These are phyloP conservation scores for Istiophorus platypterus DNA, from an alignment of 2,113 vertebrate species.

Conservation along the genomic window DNA sequence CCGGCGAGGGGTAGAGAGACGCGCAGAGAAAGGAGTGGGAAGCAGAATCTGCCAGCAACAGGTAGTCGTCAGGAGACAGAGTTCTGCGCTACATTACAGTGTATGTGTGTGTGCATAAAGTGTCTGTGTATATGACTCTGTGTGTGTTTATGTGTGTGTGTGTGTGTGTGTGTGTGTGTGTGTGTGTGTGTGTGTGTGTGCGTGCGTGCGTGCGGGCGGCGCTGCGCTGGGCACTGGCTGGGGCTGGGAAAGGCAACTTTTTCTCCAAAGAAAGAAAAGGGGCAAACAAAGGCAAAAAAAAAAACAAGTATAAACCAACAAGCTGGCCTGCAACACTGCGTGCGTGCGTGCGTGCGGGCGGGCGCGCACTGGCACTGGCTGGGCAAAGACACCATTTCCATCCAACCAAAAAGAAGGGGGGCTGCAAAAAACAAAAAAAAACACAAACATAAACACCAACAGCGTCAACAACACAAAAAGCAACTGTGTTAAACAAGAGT, in stretches of 20 bases:
- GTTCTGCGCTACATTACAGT: constrained; percentile 59
- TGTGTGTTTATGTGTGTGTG: not conserved
- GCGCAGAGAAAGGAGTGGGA: constrained; percentile 50
- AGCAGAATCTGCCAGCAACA: constrained; percentile 82
- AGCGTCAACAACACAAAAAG: too few relatives aligned
- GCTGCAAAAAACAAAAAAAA: too few relatives aligned
- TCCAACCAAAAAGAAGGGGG: too few relatives aligned
- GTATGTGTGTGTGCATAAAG: not conserved
- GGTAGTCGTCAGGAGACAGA: constrained; percentile 80
- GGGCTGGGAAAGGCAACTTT: constrained; percentile 57
- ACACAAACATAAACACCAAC: too few relatives aligned
- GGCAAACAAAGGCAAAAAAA: constrained; percentile 63
- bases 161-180: not conserved
- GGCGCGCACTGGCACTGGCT: too few relatives aligned
- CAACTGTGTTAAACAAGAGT: constrained; percentile 21
- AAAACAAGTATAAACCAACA: constrained; percentile 35
- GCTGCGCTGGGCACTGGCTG: constrained; percentile 46
- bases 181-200: not conserved
- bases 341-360: too few relatives aligned
- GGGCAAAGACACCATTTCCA: too few relatives aligned
- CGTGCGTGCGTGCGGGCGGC: too few relatives aligned
- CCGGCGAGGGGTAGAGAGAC: constrained; percentile 37
- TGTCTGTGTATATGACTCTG: too few relatives aligned
- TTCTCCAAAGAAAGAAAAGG: constrained; percentile 42
- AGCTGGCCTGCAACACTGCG: constrained; percentile 29